phyloP scores from a whole-genome alignment of 1,140 invertebrate genomes.

The Drosophila santomea region DNA sequence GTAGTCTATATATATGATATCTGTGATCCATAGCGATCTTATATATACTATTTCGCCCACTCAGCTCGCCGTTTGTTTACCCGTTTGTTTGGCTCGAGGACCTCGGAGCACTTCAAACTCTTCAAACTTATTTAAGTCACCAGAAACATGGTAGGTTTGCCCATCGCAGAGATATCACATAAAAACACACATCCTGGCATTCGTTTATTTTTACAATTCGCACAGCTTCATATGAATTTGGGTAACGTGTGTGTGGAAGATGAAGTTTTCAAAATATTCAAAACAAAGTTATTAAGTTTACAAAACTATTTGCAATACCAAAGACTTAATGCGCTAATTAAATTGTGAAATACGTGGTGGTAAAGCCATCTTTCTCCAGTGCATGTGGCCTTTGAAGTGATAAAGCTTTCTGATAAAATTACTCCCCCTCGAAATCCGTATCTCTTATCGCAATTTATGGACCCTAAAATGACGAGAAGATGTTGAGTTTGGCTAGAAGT shows the following conservation, averaged over 20 bases:
- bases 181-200: background rate
- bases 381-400: background rate
- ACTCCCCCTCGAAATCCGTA: background rate
- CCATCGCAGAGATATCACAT: background rate
- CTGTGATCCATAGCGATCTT: constrained; percentile 1
- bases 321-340: background rate
- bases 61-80: constrained; percentile 8
- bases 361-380: constrained; percentile 10
- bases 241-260: background rate
- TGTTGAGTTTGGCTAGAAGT: background rate
- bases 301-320: background rate
- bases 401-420: background rate
- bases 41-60: constrained; percentile 6
- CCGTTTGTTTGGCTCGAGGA: constrained; percentile 26
- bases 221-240: background rate
- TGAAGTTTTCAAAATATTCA: too few species aligned
- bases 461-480: constrained; percentile 5
- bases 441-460: constrained; percentile 18
- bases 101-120: constrained; percentile 3
- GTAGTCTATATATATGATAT: background rate
- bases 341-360: constrained; percentile 32
- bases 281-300: background rate
- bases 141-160: constrained; percentile 58
- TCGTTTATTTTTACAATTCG: background rate
- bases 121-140: background rate